Percentiles rank a stretch among this genome's conserved stretches.
These are phyloP conservation scores for Odontomyia ornata DNA, from an alignment of 2,888 invertebrate genomes.

Conservation along the genomic window DNA sequence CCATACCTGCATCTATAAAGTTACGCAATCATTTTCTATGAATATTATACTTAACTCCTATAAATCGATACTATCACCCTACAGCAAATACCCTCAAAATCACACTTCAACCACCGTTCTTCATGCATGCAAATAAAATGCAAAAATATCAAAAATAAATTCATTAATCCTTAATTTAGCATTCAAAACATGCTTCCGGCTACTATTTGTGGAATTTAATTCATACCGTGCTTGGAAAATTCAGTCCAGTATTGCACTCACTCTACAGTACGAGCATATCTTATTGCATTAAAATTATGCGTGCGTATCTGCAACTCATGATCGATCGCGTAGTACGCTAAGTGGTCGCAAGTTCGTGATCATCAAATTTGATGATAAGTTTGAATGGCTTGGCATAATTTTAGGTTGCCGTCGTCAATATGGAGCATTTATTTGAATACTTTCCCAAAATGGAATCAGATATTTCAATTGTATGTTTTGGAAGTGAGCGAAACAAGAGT, in stretches of 20 bases:
- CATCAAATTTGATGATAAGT: background rate
- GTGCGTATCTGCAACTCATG: background rate
- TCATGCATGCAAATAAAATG: background rate
- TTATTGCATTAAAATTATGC: background rate
- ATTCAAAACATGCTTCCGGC: conserved; percentile 10
- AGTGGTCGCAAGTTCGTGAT: too few species aligned
- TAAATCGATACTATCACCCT: background rate
- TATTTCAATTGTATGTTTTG: background rate
- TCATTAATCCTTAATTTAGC: background rate
- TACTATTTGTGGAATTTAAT: conserved; percentile 13
- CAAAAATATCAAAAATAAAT: background rate
- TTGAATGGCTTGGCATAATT: background rate
- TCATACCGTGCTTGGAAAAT: background rate
- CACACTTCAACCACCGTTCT: background rate
- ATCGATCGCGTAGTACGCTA: background rate
- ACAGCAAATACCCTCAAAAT: background rate
- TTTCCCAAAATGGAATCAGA: background rate
- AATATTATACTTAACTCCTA: too few species aligned
- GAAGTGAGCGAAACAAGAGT: background rate
- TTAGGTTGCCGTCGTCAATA: background rate
- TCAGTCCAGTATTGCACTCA: background rate
- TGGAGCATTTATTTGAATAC: background rate
- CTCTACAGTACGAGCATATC: background rate
- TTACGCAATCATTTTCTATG: too few species aligned
- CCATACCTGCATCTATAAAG: too few species aligned